Percentiles rank a stretch among this genome's conserved stretches.
Evolutionary conservation across 2,888 invertebrate genomes (phyloP).

Genomic region (Noctua pronuba): DNA sequence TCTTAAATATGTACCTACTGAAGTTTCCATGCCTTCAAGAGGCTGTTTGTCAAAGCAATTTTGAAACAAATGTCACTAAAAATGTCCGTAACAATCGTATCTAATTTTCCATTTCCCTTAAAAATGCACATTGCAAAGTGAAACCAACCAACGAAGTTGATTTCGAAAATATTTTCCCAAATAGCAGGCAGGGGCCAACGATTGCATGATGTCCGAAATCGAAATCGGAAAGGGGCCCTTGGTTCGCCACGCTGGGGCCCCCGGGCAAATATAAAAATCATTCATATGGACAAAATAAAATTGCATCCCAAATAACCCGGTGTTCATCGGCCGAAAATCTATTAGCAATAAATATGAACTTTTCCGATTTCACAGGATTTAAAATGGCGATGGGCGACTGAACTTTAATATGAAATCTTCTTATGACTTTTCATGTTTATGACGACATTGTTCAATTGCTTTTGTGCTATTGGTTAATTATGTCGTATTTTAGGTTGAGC

Average conservation of each 20-base stretch:
- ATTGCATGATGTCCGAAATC: slow-evolving; percentile 84
- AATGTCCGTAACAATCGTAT: not conserved
- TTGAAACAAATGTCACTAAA: not conserved
- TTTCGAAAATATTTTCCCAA: slow-evolving; percentile 74
- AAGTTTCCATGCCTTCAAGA: too few species aligned
- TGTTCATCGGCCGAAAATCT: slow-evolving; percentile 89
- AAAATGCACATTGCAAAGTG: slow-evolving; percentile 69
- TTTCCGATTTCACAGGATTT: slow-evolving; percentile 90
- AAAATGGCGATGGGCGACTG: slow-evolving; percentile 80
- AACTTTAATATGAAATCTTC: slow-evolving; percentile 81
- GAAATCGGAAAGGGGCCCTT: slow-evolving; percentile 81
- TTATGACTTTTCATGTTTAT: slow-evolving; percentile 86
- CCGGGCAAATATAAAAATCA: slow-evolving; percentile 89
- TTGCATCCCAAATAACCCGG: slow-evolving; percentile 89
- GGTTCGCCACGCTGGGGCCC: slow-evolving; percentile 74
- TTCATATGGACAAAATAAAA: slow-evolving; percentile 90
- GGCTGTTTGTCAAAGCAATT: not conserved
- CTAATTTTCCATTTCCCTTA: slow-evolving; percentile 33
- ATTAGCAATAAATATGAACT: slow-evolving; percentile 91
- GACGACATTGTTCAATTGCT: slow-evolving; percentile 82
- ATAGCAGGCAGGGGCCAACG: slow-evolving; percentile 77
- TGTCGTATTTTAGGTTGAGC: slow-evolving; percentile 49
- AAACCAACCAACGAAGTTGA: slow-evolving; percentile 75
- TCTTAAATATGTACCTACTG: not conserved
- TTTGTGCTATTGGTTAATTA: slow-evolving; percentile 74